Conservation (phyloP, 2,888 invertebrate species). For the Marasmarcha lunaedactyla region DNA sequence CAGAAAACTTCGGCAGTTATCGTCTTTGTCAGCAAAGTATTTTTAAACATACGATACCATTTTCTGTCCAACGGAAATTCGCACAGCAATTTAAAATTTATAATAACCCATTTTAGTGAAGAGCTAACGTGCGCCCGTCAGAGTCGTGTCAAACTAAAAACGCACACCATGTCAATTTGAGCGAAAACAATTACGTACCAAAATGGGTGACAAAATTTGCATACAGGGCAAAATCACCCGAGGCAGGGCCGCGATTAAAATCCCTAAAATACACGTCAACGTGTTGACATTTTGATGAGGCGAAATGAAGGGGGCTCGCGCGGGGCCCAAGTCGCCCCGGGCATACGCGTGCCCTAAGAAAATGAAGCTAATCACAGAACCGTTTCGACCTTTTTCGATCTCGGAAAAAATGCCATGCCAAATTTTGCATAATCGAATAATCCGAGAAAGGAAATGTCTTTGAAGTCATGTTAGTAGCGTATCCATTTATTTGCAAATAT, state of each 20-base stretch:
- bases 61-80: too few species aligned
- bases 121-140: neutral
- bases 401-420: neutral
- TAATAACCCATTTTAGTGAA: too few species aligned
- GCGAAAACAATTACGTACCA: conserved; percentile 50
- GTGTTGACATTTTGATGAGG: conserved; percentile 68
- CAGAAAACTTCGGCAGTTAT: too few species aligned
- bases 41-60: too few species aligned
- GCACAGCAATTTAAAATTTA: too few species aligned
- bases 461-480: too few species aligned
- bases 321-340: conserved; percentile 28
- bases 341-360: conserved; percentile 51
- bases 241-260: conserved; percentile 48
- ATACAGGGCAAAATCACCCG: conserved; percentile 34
- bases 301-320: conserved; percentile 53
- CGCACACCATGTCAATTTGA: conserved; percentile 45
- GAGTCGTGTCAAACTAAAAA: conserved; percentile 31
- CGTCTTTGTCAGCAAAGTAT: too few species aligned
- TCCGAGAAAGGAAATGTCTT: too few species aligned
- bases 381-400: conserved; percentile 13
- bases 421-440: neutral
- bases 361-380: conserved; percentile 59
- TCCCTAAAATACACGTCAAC: conserved; percentile 63
- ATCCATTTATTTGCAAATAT: too few species aligned
- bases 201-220: conserved; percentile 37